These are phyloP conservation scores for Larimichthys crocea DNA, from an alignment of 2,113 vertebrate genomes.

Conservation along the genomic window DNA sequence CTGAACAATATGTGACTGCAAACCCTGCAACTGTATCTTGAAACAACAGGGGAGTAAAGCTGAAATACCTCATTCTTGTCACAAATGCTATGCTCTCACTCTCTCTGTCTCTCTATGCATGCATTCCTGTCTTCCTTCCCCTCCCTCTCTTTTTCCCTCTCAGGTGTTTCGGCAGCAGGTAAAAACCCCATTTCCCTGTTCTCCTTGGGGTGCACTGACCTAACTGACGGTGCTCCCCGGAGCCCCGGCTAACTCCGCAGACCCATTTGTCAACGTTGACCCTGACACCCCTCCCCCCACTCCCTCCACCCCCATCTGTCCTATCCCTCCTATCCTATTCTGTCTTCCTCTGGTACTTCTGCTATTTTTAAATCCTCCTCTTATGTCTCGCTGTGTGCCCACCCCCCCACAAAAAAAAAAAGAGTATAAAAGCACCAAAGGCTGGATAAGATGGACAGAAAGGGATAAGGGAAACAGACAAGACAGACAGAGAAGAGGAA, in stretches of 20 bases:
- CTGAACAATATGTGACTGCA: not conserved
- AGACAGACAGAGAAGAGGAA: not conserved
- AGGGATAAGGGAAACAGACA: slow-evolving; percentile 32
- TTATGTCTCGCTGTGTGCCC: slow-evolving; percentile 26
- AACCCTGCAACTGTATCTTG: slow-evolving; percentile 12
- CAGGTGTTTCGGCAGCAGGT: slow-evolving; percentile 69
- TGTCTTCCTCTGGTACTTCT: slow-evolving; percentile 43
- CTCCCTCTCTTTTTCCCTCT: slow-evolving; percentile 26
- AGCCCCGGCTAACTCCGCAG: slow-evolving; percentile 74
- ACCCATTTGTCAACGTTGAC: slow-evolving; percentile 85
- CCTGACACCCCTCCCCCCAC: slow-evolving; percentile 73
- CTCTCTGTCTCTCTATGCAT: not conserved
- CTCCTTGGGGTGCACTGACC: slow-evolving; percentile 78
- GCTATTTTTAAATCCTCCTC: slow-evolving; percentile 79
- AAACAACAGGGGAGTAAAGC: slow-evolving; percentile 31
- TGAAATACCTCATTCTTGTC: slow-evolving; percentile 12
- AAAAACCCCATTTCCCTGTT: slow-evolving; percentile 72
- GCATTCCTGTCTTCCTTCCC: not conserved
- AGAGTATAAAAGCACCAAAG: slow-evolving; percentile 50
- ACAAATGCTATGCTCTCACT: slow-evolving; percentile 20
- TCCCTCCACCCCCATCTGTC: slow-evolving; percentile 49
- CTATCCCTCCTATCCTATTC: slow-evolving; percentile 55
- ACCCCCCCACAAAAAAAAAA: slow-evolving; percentile 1
- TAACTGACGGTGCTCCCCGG: slow-evolving; percentile 80
- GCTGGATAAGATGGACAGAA: slow-evolving; percentile 43